phyloP scores from a whole-genome alignment of 2,797 vertebrate genomes.

The Falco novaeseelandiae region DNA sequence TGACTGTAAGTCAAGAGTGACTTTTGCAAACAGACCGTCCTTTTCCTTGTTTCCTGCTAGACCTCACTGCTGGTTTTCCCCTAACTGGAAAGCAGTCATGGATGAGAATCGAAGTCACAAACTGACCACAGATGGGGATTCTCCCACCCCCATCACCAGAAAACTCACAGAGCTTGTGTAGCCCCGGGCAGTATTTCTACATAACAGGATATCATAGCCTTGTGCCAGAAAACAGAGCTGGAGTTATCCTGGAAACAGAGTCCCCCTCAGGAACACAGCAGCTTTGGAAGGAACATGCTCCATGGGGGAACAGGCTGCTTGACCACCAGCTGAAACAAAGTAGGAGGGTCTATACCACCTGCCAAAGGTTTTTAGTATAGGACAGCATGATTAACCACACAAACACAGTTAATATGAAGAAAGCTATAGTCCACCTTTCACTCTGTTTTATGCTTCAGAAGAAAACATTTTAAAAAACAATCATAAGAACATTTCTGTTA shows the following conservation, averaged over 20 bases:
- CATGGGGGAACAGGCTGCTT: rapidly evolving
- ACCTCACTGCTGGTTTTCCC: not conserved
- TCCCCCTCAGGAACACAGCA: not conserved
- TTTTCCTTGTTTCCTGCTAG: not conserved
- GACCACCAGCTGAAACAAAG: not conserved
- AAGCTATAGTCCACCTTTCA: not conserved
- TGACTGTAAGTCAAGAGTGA: not conserved
- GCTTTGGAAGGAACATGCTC: not conserved
- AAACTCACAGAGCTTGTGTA: not conserved
- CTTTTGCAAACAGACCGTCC: not conserved
- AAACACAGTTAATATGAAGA: not conserved
- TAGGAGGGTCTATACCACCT: not conserved
- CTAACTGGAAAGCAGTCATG: not conserved
- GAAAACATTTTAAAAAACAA: not conserved
- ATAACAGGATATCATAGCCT: not conserved
- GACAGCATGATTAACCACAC: not conserved
- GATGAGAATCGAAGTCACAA: not conserved
- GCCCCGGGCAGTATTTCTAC: not conserved
- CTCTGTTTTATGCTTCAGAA: not conserved
- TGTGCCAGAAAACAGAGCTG: not conserved
- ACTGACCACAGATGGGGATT: not conserved
- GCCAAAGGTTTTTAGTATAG: not conserved
- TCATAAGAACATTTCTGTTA: not conserved
- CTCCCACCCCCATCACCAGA: not conserved
- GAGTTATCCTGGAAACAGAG: not conserved